phyloP scores from a whole-genome alignment of 2,888 invertebrate species.

The Ernsta delagoae region DNA sequence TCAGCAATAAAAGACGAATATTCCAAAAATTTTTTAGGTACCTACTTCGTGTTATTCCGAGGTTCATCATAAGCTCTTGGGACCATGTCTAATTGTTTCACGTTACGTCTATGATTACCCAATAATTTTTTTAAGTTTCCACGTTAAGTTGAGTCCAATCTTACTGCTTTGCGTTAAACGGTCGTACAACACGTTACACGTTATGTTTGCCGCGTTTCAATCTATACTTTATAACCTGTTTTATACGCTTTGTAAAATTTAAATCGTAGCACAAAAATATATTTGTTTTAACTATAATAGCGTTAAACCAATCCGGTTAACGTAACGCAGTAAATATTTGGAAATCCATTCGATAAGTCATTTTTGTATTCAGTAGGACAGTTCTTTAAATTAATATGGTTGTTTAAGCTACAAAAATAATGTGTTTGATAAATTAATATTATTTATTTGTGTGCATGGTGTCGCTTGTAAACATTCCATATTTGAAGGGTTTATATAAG shows the following conservation, averaged over 20 bases:
- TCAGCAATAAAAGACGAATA: no score
- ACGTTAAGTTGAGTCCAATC: constrained; percentile 14
- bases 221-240: constrained; percentile 36
- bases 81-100: constrained; percentile 29
- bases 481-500: constrained; percentile 51
- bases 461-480: constrained; percentile 57
- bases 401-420: constrained; percentile 20
- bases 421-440: constrained; percentile 27
- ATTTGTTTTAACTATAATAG: constrained; percentile 28
- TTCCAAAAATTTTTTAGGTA: background rate
- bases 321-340: constrained; percentile 12
- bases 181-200: constrained; percentile 26
- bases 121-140: constrained; percentile 18
- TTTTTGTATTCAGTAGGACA: constrained; percentile 20
- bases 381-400: constrained; percentile 9
- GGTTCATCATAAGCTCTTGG: constrained; percentile 11
- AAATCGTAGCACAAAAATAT: constrained; percentile 33
- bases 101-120: constrained; percentile 23
- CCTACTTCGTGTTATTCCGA: background rate
- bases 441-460: constrained; percentile 31
- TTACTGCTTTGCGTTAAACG: constrained; percentile 20
- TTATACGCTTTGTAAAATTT: constrained; percentile 31
- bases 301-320: constrained; percentile 17
- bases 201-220: constrained; percentile 28
- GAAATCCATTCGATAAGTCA: constrained; percentile 20